Evolutionary conservation across 2,888 invertebrate species (phyloP).

Genomic region (Pyrocoelia pectoralis): DNA sequence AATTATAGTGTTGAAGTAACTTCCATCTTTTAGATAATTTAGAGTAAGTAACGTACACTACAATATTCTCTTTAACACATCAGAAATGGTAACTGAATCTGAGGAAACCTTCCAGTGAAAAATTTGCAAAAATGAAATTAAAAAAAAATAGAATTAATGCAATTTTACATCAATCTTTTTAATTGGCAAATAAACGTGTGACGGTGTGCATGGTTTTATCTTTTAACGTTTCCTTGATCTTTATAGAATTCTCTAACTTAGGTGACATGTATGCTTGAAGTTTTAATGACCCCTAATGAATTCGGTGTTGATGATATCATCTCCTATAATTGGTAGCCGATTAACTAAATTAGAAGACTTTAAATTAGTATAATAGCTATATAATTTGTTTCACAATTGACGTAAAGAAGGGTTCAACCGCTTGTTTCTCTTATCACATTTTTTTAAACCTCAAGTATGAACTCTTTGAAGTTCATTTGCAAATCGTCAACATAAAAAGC

Average conservation of each 20-base stretch:
- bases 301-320: slow-evolving; percentile 12
- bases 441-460: not conserved
- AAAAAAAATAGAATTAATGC: not conserved
- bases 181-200: not conserved
- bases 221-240: not conserved
- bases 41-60: not conserved
- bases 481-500: too few relatives aligned
- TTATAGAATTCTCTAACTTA: not conserved
- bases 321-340: slow-evolving; percentile 12
- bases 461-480: too few relatives aligned
- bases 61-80: not conserved
- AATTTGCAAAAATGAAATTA: not conserved
- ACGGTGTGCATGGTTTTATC: not conserved
- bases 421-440: not conserved
- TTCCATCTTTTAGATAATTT: slow-evolving; percentile 9
- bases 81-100: too few relatives aligned
- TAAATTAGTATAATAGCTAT: slow-evolving; percentile 6
- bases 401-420: not conserved
- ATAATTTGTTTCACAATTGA: slow-evolving; percentile 11
- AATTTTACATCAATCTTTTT: not conserved
- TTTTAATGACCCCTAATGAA: slow-evolving; percentile 9
- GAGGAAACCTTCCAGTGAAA: too few relatives aligned
- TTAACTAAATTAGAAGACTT: slow-evolving; percentile 12
- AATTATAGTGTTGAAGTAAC: not conserved
- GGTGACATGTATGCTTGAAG: slow-evolving; percentile 6